Evolutionary conservation across 1,140 invertebrate genomes (phyloP).

Genomic region (Calliopsis andreniformis): DNA sequence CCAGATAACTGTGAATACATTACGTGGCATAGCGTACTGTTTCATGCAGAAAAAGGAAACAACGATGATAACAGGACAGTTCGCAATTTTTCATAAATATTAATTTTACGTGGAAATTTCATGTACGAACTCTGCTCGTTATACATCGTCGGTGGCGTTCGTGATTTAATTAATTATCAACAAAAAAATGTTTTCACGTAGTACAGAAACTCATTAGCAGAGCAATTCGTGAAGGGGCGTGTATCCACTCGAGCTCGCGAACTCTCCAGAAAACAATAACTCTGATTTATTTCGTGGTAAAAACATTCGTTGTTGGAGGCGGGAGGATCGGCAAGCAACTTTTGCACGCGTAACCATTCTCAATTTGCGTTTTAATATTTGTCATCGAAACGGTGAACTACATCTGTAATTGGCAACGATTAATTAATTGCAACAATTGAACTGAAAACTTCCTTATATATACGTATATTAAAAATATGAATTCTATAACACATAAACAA

Average conservation of each 20-base stretch:
- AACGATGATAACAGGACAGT: slow-evolving; percentile 6
- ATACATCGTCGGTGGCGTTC: slow-evolving; percentile 9
- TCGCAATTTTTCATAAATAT: slow-evolving; percentile 61
- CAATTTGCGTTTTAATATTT: slow-evolving; percentile 65
- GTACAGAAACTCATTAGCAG: slow-evolving; percentile 37
- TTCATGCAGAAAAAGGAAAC: background rate
- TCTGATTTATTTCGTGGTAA: slow-evolving; percentile 59
- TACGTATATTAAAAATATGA: too few relatives aligned
- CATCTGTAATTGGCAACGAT: too few relatives aligned
- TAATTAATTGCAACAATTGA: too few relatives aligned
- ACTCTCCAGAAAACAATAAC: slow-evolving; percentile 56
- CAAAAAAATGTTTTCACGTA: slow-evolving; percentile 48
- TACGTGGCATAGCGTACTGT: too few relatives aligned
- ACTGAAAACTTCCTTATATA: too few relatives aligned
- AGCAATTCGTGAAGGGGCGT: slow-evolving; percentile 41
- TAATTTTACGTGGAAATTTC: slow-evolving; percentile 61
- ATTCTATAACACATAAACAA: too few relatives aligned
- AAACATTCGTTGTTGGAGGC: slow-evolving; percentile 23
- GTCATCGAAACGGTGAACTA: slow-evolving; percentile 48
- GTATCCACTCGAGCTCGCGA: slow-evolving; percentile 18
- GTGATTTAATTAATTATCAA: slow-evolving; percentile 55
- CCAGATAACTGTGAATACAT: too few relatives aligned
- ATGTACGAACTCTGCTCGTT: slow-evolving; percentile 21
- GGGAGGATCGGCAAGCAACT: background rate
- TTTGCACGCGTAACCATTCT: background rate